A percentile compares a stretch with the other conserved stretches of the same genome.
phyloP scores from a whole-genome alignment of 2,113 vertebrate species.

The Ptychochromis oligacanthus region DNA sequence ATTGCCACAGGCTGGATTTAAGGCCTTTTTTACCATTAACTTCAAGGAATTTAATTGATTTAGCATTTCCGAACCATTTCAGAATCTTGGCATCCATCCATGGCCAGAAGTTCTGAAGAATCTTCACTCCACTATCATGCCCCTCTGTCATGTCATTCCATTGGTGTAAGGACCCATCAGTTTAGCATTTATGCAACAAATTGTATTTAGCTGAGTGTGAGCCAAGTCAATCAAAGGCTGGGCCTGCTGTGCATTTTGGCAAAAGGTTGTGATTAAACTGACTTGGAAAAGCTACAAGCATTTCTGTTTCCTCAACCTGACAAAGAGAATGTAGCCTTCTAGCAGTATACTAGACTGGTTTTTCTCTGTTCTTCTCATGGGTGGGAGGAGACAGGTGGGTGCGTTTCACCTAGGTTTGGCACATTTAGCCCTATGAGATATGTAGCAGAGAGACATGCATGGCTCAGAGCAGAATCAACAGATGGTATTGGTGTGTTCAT shows the following conservation, averaged over 20 bases:
- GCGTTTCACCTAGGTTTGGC: conserved; percentile 7
- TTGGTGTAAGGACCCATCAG: conserved; percentile 61
- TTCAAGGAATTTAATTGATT: conserved; percentile 29
- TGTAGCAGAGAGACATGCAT: not conserved
- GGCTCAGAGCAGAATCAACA: conserved; percentile 50
- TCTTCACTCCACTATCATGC: conserved; percentile 45
- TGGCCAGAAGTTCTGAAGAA: conserved; percentile 37
- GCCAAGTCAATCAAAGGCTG: conserved; percentile 64
- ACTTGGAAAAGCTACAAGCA: conserved; percentile 24
- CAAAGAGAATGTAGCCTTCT: conserved; percentile 24
- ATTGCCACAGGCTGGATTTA: conserved; percentile 15
- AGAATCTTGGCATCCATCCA: conserved; percentile 10
- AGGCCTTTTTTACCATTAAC: conserved; percentile 10
- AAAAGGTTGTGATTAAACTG: conserved; percentile 56
- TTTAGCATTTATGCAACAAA: conserved; percentile 62
- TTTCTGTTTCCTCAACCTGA: conserved; percentile 21
- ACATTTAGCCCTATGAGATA: not conserved
- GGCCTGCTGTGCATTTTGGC: conserved; percentile 58
- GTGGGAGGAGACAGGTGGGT: conserved; percentile 16
- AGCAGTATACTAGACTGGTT: conserved; percentile 23
- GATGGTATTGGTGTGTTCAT: conserved; percentile 61
- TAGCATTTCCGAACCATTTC: conserved; percentile 28
- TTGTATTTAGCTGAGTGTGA: conserved; percentile 34
- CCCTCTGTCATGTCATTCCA: conserved; percentile 51
- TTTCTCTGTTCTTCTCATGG: conserved; percentile 15